Percentiles rank a stretch among this genome's conserved stretches.
Conservation (phyloP, 2,113 vertebrate genomes). For the Chroicocephalus ridibundus region DNA sequence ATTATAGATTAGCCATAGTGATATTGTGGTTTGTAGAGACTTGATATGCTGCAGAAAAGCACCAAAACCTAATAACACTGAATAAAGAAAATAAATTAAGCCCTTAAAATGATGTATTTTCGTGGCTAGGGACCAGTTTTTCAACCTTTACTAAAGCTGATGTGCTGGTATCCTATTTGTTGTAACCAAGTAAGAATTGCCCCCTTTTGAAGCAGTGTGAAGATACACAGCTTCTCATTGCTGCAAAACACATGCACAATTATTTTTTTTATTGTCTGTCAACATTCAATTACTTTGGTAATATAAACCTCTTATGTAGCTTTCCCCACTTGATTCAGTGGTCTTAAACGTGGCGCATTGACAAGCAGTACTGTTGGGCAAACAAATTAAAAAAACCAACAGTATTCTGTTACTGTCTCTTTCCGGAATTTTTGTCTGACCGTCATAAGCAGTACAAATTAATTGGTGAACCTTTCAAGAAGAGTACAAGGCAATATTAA, state of each 20-base stretch:
- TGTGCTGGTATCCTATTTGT: neutral
- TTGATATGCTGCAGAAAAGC: slow-evolving; percentile 21
- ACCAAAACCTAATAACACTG: neutral
- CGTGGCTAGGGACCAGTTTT: neutral
- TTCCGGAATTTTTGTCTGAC: neutral
- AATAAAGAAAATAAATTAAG: slow-evolving; percentile 44
- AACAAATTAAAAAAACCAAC: neutral
- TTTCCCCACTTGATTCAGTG: neutral
- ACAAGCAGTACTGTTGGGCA: neutral
- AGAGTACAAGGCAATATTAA: neutral
- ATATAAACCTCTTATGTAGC: neutral
- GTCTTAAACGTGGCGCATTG: neutral
- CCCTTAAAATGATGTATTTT: slow-evolving; percentile 43
- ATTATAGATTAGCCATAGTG: slow-evolving; percentile 36
- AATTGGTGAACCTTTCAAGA: neutral
- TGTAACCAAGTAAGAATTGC: neutral
- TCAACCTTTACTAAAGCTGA: neutral
- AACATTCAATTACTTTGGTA: neutral
- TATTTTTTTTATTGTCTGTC: neutral
- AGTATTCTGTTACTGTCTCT: neutral
- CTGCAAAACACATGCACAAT: neutral
- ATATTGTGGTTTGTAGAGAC: slow-evolving; percentile 6
- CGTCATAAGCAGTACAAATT: neutral
- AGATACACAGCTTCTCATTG: neutral
- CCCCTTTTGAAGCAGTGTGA: neutral